These are phyloP conservation scores for Heteromormyrus szaboi DNA, from an alignment of 2,797 vertebrate species.

Conservation along the genomic window DNA sequence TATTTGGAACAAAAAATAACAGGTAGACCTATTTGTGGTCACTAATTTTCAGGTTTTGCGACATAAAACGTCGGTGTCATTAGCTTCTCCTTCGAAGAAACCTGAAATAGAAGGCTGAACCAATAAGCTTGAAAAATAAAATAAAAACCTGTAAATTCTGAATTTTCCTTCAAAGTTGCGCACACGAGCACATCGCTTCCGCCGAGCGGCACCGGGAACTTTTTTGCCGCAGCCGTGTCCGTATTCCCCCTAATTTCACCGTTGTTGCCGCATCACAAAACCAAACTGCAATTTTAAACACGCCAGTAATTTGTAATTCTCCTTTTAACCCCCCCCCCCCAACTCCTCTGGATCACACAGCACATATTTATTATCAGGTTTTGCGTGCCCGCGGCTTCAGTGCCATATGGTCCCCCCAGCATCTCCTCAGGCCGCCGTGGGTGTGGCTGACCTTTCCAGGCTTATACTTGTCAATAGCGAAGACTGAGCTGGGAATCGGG, in stretches of 20 bases:
- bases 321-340: background rate
- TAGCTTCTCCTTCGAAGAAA: background rate
- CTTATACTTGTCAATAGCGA: conserved; percentile 17
- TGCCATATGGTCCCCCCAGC: conserved; percentile 38
- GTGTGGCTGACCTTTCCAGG: conserved; percentile 16
- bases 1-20: background rate
- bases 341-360: background rate
- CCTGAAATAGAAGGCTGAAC: background rate
- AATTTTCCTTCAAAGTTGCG: background rate
- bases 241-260: background rate
- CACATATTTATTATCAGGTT: background rate
- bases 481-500: conserved; percentile 2
- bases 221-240: background rate
- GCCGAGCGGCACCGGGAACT: background rate
- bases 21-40: background rate
- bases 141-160: background rate
- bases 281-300: background rate
- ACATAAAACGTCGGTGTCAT: background rate
- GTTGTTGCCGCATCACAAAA: background rate
- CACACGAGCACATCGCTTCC: background rate
- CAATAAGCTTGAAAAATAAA: background rate
- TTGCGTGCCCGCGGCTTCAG: background rate
- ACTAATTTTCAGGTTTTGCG: background rate
- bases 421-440: conserved; percentile 23
- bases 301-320: background rate